A percentile compares a stretch with the other conserved stretches of the same genome.
These are phyloP conservation scores for Phaedon cochleariae DNA, from an alignment of 2,888 invertebrate genomes.

Conservation along the genomic window DNA sequence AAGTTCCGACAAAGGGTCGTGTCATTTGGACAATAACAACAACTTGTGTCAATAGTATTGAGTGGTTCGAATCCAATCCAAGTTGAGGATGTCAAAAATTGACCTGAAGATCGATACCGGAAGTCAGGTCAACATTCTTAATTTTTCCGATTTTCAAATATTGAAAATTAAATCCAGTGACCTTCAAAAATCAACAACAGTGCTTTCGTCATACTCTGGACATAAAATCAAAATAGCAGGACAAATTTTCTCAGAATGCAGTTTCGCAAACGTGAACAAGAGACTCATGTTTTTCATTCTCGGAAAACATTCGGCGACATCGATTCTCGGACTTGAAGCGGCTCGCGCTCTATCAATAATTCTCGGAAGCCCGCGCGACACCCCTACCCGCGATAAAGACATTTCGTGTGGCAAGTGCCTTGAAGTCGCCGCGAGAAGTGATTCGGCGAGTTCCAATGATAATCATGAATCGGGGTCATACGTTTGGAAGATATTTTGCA, in stretches of 20 bases:
- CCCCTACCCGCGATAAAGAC: too few species aligned
- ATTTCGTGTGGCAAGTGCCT: not conserved
- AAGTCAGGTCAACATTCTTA: constrained; percentile 23
- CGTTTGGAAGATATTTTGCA: not conserved
- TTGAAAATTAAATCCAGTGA: not conserved
- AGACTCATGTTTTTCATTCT: not conserved
- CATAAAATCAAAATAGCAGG: constrained; percentile 10
- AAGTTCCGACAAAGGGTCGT: too few species aligned
- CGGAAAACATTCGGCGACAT: not conserved
- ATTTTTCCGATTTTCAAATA: constrained; percentile 9
- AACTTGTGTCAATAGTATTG: too few species aligned
- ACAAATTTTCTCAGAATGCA: too few species aligned
- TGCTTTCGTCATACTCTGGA: constrained; percentile 18
- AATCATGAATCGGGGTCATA: too few species aligned
- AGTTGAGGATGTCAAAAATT: not conserved
- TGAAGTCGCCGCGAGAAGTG: not conserved
- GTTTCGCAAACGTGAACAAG: not conserved
- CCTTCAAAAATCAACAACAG: constrained; percentile 1
- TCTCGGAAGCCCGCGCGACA: too few species aligned
- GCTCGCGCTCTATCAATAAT: not conserved
- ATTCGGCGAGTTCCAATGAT: too few species aligned
- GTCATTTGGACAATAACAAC: too few species aligned
- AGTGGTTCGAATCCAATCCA: not conserved
- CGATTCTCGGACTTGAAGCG: not conserved
- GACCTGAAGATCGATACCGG: constrained; percentile 24